phyloP scores from a whole-genome alignment of 2,888 invertebrate genomes.

The Philhelius pedissequus region DNA sequence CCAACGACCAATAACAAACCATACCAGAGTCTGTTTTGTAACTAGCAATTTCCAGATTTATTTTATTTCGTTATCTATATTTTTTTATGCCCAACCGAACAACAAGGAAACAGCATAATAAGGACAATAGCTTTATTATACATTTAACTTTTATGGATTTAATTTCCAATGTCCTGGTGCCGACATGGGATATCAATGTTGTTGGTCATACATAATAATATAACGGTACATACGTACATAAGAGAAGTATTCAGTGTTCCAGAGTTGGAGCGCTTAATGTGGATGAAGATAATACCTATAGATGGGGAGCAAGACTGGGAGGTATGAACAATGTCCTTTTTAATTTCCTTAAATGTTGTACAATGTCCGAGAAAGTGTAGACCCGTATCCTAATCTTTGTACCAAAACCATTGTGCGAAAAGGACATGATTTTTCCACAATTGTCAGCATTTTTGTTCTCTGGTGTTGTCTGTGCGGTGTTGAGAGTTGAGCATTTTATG shows the following conservation, averaged over 20 bases:
- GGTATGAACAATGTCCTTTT: slow-evolving; percentile 74
- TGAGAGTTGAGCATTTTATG: slow-evolving; percentile 72
- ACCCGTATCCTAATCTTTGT: slow-evolving; percentile 51
- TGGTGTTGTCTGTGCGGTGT: slow-evolving; percentile 64
- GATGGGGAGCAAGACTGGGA: neutral
- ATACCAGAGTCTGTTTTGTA: slow-evolving; percentile 16
- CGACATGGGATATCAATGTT: slow-evolving; percentile 63
- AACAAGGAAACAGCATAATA: slow-evolving; percentile 72
- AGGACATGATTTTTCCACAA: slow-evolving; percentile 73
- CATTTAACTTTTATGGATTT: slow-evolving; percentile 75
- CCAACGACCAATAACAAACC: slow-evolving; percentile 6
- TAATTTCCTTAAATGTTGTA: slow-evolving; percentile 73
- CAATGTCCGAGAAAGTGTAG: slow-evolving; percentile 42
- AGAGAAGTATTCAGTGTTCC: neutral
- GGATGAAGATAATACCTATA: neutral
- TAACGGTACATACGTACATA: no score
- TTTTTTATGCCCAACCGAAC: slow-evolving; percentile 76
- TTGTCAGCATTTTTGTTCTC: slow-evolving; percentile 75
- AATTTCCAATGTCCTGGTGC: slow-evolving; percentile 75
- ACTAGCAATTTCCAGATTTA: slow-evolving; percentile 69
- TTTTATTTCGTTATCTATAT: slow-evolving; percentile 74
- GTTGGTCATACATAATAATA: neutral
- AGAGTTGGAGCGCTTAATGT: slow-evolving; percentile 9
- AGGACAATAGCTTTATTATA: slow-evolving; percentile 73
- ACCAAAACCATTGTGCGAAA: slow-evolving; percentile 28